phyloP scores from a whole-genome alignment of 2,113 vertebrate genomes.

The Salvelinus namaycush region DNA sequence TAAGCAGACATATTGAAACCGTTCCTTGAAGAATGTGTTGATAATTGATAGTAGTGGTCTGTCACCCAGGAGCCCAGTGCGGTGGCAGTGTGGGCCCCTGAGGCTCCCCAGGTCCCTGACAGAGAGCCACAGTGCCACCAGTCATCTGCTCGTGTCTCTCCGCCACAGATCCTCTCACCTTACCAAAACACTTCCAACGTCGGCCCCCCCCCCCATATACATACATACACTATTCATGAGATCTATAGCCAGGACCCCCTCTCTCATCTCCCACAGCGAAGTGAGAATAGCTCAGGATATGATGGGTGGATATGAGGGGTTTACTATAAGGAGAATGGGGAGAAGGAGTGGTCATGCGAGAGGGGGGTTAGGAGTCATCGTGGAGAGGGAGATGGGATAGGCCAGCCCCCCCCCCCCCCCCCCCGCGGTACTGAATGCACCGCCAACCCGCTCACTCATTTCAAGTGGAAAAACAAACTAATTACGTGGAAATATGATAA shows the following conservation, averaged over 20 bases:
- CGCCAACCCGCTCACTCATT: conserved; percentile 93
- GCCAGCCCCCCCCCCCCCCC: conserved; percentile 74
- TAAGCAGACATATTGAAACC: not conserved
- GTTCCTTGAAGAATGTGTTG: not conserved
- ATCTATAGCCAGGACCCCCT: not conserved
- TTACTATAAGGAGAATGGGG: not conserved
- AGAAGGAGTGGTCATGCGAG: conserved; percentile 18
- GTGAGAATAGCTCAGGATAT: not conserved
- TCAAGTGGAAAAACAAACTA: conserved; percentile 99
- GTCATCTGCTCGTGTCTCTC: conserved; percentile 4
- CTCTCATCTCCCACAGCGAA: not conserved
- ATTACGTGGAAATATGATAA: conserved; percentile 99
- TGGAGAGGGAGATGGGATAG: conserved; percentile 31
- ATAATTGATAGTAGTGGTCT: not conserved
- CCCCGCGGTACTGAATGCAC: conserved; percentile 84
- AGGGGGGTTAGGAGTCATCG: conserved; percentile 26
- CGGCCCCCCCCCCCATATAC: not conserved
- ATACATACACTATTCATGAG: not conserved
- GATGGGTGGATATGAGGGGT: conserved; percentile 11
- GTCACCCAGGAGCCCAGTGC: not conserved
- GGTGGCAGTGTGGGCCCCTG: not conserved
- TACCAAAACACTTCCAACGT: not conserved
- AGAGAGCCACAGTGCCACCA: not conserved
- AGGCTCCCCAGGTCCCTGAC: not conserved
- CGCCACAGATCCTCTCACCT: not conserved